Percentiles rank a stretch among this genome's conserved stretches.
Evolutionary conservation across 2,888 invertebrate genomes (phyloP).

Genomic region (Tanypteryx hageni): DNA sequence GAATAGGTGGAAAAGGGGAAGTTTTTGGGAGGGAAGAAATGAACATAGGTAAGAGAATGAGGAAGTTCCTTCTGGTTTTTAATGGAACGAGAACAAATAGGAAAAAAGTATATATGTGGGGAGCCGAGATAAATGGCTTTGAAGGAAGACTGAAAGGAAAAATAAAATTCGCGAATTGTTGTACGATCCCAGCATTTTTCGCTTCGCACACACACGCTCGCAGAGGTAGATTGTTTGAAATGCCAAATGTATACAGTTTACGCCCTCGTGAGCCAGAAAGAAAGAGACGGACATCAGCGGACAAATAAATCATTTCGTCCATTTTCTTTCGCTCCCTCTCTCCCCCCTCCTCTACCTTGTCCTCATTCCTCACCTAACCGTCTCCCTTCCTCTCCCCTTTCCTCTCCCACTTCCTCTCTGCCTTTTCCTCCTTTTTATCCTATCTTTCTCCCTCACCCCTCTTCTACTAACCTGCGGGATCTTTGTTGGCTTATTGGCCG

Average conservation of each 20-base stretch:
- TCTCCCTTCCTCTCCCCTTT: not conserved
- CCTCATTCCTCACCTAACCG: not conserved
- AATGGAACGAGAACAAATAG: no score
- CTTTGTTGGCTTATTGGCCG: conserved; percentile 2
- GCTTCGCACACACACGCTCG: not conserved
- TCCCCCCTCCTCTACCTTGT: not conserved
- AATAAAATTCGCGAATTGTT: not conserved
- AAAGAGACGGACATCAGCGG: not conserved
- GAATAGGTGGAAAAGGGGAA: no score
- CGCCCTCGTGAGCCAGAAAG: not conserved
- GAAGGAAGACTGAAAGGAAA: not conserved
- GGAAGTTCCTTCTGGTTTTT: no score
- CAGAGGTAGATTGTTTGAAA: not conserved
- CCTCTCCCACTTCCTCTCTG: not conserved
- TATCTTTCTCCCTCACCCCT: no score
- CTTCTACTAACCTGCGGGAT: not conserved
- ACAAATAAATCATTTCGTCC: not conserved
- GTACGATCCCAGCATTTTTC: not conserved
- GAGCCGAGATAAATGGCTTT: not conserved
- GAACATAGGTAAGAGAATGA: no score
- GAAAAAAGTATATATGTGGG: no score
- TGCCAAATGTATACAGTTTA: conserved; percentile 19
- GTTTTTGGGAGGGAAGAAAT: no score
- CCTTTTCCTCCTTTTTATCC: not conserved
- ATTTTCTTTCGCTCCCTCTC: not conserved